These are phyloP conservation scores for Apis laboriosa DNA, from an alignment of 1,140 invertebrate species.

Conservation along the genomic window DNA sequence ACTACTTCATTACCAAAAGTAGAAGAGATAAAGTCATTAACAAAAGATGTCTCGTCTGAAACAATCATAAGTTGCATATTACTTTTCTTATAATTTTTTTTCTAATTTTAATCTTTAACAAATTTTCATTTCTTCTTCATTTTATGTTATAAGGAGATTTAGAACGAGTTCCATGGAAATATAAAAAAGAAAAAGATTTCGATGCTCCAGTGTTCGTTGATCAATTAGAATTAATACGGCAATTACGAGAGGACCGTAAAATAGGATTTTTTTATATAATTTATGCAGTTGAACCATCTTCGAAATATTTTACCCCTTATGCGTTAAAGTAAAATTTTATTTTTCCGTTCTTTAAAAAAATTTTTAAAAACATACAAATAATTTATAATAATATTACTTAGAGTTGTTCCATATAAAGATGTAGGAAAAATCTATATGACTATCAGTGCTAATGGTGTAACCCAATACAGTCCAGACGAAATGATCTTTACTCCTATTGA, in stretches of 20 bases:
- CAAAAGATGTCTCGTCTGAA: background rate
- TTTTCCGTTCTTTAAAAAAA: background rate
- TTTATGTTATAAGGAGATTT: background rate
- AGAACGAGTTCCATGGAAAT: background rate
- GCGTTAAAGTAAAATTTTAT: slow-evolving; percentile 70
- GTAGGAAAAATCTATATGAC: slow-evolving; percentile 85
- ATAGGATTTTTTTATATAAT: slow-evolving; percentile 86
- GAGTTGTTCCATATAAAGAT: slow-evolving; percentile 84
- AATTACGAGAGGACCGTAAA: slow-evolving; percentile 78
- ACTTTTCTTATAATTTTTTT: background rate
- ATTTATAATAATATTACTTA: slow-evolving; percentile 65
- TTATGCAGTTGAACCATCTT: slow-evolving; percentile 85
- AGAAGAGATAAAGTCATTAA: background rate
- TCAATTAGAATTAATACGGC: slow-evolving; percentile 82
- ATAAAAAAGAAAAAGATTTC: slow-evolving; percentile 53
- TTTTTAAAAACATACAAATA: background rate
- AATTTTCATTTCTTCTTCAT: background rate
- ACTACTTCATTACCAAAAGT: background rate
- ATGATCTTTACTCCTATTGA: slow-evolving; percentile 86
- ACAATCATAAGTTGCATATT: background rate
- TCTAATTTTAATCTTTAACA: background rate
- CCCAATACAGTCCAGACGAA: slow-evolving; percentile 84
- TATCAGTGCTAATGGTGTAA: slow-evolving; percentile 86
- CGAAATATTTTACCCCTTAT: slow-evolving; percentile 87
- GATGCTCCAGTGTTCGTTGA: slow-evolving; percentile 73